Conservation (phyloP, 2,888 invertebrate species). For the Silvanus unidentatus region DNA sequence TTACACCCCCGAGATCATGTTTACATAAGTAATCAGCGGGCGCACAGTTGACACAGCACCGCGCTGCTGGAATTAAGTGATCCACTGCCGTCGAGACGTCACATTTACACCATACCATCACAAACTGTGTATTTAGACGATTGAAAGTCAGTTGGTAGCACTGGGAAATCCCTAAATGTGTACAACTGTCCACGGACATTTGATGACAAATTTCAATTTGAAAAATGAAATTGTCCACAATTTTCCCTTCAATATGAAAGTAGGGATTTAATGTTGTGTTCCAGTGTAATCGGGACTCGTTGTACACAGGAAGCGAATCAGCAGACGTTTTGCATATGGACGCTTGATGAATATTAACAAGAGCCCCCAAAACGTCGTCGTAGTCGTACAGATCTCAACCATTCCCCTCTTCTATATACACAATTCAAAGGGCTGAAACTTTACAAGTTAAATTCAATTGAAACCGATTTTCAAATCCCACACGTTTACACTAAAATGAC, state of each 20-base stretch:
- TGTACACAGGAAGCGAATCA: slow-evolving; percentile 41
- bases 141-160: too few species aligned
- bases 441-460: slow-evolving; percentile 28
- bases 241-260: too few species aligned
- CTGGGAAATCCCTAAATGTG: too few species aligned
- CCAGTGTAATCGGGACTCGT: slow-evolving; percentile 36
- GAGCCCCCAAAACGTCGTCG: slow-evolving; percentile 23
- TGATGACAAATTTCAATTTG: too few species aligned
- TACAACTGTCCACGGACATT: too few species aligned
- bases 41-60: slow-evolving; percentile 42
- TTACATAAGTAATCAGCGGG: slow-evolving; percentile 48
- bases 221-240: too few species aligned
- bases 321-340: slow-evolving; percentile 47
- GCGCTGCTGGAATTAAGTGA: slow-evolving; percentile 46
- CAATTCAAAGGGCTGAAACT: slow-evolving; percentile 16
- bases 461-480: slow-evolving; percentile 18
- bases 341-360: slow-evolving; percentile 46
- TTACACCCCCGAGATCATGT: slow-evolving; percentile 49
- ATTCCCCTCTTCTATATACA: slow-evolving; percentile 16
- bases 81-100: slow-evolving; percentile 29
- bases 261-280: slow-evolving; percentile 12
- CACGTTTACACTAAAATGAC: slow-evolving; percentile 18
- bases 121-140: neutral
- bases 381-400: too few species aligned
- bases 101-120: slow-evolving; percentile 19